phyloP scores from a whole-genome alignment of 2,888 invertebrate species.

The Melikaiella ostensackeni region DNA sequence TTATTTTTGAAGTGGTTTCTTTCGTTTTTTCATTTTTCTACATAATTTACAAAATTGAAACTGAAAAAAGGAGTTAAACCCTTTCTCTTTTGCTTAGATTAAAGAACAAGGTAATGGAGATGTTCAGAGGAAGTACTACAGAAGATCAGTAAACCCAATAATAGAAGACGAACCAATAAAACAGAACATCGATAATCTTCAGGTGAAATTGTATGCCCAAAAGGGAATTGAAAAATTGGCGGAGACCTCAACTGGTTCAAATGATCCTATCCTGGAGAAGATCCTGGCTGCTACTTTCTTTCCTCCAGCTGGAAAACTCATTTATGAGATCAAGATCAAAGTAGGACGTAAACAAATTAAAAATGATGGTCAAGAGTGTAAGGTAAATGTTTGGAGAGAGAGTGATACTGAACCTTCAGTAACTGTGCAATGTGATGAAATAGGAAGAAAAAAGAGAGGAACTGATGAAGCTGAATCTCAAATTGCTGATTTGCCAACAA shows the following conservation, averaged over 20 bases:
- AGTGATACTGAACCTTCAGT: neutral
- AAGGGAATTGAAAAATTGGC: neutral
- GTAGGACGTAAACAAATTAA: neutral
- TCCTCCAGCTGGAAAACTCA: neutral
- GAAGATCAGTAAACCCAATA: no score
- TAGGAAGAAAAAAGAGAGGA: no score
- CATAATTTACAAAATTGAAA: no score
- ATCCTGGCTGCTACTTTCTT: neutral
- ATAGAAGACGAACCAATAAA: neutral
- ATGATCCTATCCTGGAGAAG: neutral
- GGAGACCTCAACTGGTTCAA: neutral
- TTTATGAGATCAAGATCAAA: slow-evolving; percentile 6
- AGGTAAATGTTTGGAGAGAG: neutral
- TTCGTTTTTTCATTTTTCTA: no score
- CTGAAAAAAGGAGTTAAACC: no score
- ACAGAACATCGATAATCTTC: neutral
- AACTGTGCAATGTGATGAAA: no score
- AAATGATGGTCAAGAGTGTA: neutral
- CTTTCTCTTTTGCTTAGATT: no score
- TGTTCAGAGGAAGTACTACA: no score
- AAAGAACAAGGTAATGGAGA: no score
- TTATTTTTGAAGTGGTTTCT: no score
- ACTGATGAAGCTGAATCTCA: no score
- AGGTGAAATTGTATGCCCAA: neutral
- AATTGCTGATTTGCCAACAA: no score